These are phyloP conservation scores for Oligia strigilis DNA, from an alignment of 2,888 invertebrate species.

Conservation along the genomic window DNA sequence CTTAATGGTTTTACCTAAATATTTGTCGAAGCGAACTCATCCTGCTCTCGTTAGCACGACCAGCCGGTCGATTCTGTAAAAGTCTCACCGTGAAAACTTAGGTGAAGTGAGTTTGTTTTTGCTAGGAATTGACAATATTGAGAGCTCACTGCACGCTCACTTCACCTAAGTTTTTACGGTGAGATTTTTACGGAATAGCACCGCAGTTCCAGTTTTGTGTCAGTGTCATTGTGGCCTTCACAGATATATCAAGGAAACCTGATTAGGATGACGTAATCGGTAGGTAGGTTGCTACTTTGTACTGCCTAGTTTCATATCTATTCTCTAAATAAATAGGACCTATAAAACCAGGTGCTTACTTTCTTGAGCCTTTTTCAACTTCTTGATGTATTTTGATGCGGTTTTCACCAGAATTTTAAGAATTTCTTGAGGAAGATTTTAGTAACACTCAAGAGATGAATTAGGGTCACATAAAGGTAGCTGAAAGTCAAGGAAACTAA, in stretches of 20 bases:
- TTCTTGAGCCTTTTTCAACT: neutral
- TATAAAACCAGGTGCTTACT: neutral
- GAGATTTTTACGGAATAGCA: too few species aligned
- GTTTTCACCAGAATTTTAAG: neutral
- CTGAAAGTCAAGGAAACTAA: too few species aligned
- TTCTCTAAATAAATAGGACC: constrained; percentile 8
- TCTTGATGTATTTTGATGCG: neutral
- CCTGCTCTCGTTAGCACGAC: neutral
- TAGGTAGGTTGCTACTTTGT: neutral
- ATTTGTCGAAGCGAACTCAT: constrained; percentile 1
- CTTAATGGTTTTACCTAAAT: neutral
- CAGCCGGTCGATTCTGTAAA: too few species aligned
- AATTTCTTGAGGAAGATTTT: neutral
- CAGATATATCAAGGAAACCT: constrained; percentile 43
- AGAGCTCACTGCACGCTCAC: too few species aligned
- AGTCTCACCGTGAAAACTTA: too few species aligned
- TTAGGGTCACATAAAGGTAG: too few species aligned
- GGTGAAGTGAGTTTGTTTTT: too few species aligned
- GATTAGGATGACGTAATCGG: constrained; percentile 39
- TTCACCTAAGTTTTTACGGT: too few species aligned
- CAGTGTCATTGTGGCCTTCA: constrained; percentile 36
- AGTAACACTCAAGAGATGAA: neutral
- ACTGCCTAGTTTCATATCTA: constrained; percentile 1
- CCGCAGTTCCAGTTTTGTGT: constrained; percentile 11
- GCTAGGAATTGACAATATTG: too few species aligned